Evolutionary conservation across 2,888 invertebrate genomes (phyloP).

Genomic region (Trichopoda pennipes): DNA sequence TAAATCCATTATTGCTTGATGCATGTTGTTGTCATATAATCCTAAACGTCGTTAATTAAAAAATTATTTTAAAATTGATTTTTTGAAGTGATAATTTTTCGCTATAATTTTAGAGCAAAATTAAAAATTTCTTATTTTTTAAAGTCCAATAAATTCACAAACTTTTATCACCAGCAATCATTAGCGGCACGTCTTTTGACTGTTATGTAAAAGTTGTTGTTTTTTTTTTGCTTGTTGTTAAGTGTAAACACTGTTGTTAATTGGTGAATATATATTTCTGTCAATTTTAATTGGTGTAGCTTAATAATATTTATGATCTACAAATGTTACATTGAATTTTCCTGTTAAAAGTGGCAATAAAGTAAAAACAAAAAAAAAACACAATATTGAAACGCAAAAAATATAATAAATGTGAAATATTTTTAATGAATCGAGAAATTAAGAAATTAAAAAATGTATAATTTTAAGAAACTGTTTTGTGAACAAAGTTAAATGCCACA

Average conservation of each 20-base stretch:
- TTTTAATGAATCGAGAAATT: constrained; percentile 52
- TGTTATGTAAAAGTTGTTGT: constrained; percentile 6
- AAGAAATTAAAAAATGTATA: constrained; percentile 16
- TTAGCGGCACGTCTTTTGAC: constrained; percentile 9
- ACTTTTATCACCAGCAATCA: background rate
- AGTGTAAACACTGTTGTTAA: constrained; percentile 53
- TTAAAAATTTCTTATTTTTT: background rate
- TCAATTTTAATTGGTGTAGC: constrained; percentile 60
- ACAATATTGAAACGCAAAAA: background rate
- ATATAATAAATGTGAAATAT: constrained; percentile 48
- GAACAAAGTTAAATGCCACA: too few species aligned
- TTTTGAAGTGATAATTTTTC: constrained; percentile 27
- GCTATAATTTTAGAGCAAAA: constrained; percentile 10
- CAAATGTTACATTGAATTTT: constrained; percentile 57
- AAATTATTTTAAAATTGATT: constrained; percentile 33
- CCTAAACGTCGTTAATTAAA: too few species aligned
- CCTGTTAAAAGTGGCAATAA: constrained; percentile 39
- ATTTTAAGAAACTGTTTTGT: too few species aligned
- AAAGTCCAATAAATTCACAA: background rate
- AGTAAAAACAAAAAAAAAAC: background rate
- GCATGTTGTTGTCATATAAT: background rate
- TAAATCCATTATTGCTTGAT: constrained; percentile 21
- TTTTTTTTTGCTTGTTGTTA: constrained; percentile 1
- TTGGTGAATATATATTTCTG: constrained; percentile 61
- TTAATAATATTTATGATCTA: constrained; percentile 63